Evolutionary conservation across 2,113 vertebrate species (phyloP).

Genomic region (Calidris pygmaea): DNA sequence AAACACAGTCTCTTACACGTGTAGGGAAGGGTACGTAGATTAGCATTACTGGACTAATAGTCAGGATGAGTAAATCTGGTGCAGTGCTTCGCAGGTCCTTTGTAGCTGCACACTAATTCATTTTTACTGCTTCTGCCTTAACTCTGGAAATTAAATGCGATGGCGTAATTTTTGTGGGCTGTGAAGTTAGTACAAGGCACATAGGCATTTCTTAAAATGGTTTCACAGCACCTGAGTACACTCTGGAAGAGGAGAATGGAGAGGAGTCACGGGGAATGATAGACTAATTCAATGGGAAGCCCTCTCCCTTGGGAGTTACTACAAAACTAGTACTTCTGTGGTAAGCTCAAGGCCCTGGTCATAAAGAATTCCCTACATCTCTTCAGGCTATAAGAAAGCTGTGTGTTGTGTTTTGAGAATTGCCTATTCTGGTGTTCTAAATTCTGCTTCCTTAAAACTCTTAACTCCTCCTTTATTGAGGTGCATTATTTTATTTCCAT

Average conservation of each 20-base stretch:
- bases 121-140: not conserved
- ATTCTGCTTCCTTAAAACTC: not conserved
- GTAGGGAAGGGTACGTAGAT: constrained; percentile 92
- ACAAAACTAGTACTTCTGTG: not conserved
- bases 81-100: not conserved
- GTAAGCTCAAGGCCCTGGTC: not conserved
- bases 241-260: not conserved
- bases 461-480: not conserved
- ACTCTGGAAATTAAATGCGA: not conserved
- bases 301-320: not conserved
- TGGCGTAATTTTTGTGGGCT: not conserved
- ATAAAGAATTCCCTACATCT: not conserved
- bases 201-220: not conserved
- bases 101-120: not conserved
- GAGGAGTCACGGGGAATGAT: not conserved
- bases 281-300: not conserved
- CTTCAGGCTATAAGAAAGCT: not conserved
- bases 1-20: constrained; percentile 84
- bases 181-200: not conserved
- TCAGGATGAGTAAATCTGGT: not conserved
- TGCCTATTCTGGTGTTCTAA: not conserved
- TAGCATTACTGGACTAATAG: not conserved
- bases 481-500: not conserved
- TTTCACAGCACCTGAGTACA: not conserved
- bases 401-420: not conserved